Conservation (phyloP, 1,140 invertebrate species). For the Matsumurasca onukii region DNA sequence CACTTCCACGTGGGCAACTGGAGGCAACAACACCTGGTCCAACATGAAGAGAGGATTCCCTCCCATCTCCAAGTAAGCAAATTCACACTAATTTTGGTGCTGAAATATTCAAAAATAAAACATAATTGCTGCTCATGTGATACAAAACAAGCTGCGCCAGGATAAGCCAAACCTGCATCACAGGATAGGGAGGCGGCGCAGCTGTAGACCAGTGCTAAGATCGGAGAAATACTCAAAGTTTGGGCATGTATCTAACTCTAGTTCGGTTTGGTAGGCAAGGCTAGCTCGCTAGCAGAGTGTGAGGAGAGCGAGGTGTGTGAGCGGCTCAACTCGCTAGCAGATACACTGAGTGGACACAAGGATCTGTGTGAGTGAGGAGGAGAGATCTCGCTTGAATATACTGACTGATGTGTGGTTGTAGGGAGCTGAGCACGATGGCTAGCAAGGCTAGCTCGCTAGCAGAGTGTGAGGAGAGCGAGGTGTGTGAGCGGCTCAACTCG, state of each 20-base stretch:
- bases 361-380: slow-evolving; percentile 69
- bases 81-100: background rate
- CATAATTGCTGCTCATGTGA: background rate
- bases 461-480: slow-evolving; percentile 56
- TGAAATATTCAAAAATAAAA: too few species aligned
- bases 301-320: slow-evolving; percentile 63
- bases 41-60: slow-evolving; percentile 62
- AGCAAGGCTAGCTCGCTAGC: slow-evolving; percentile 53
- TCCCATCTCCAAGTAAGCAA: slow-evolving; percentile 56
- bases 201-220: background rate
- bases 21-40: slow-evolving; percentile 59
- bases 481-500: slow-evolving; percentile 62
- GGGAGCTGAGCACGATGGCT: slow-evolving; percentile 52
- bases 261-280: slow-evolving; percentile 52
- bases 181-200: background rate
- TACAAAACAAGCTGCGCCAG: too few species aligned
- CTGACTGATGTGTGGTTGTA: too few species aligned
- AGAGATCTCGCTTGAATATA: too few species aligned
- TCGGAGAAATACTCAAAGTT: too few species aligned
- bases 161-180: background rate
- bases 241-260: too few species aligned
- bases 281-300: slow-evolving; percentile 53
- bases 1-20: slow-evolving; percentile 59
- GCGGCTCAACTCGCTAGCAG: slow-evolving; percentile 60
- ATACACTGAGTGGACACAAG: slow-evolving; percentile 62